Evolutionary conservation across 2,797 vertebrate species (phyloP).

Genomic region (Etheostoma nigrum): DNA sequence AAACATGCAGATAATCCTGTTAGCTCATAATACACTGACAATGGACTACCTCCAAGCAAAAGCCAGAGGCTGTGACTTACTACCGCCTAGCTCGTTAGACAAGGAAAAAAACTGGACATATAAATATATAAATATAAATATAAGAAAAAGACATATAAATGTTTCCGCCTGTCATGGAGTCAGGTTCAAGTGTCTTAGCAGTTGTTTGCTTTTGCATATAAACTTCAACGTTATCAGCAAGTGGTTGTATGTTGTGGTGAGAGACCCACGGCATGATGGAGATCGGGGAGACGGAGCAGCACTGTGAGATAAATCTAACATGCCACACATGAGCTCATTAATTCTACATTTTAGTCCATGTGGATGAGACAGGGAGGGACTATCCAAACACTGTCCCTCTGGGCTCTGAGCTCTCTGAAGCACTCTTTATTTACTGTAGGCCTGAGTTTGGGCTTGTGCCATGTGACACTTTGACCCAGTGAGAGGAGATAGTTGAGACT

Average conservation of each 20-base stretch:
- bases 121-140: too few relatives aligned
- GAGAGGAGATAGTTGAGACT: constrained; percentile 79
- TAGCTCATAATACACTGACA: constrained; percentile 59
- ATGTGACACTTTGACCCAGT: constrained; percentile 79
- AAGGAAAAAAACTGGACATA: constrained; percentile 70
- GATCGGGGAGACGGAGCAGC: constrained; percentile 85
- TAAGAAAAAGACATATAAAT: constrained; percentile 80
- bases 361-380: constrained; percentile 86
- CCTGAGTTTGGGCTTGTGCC: constrained; percentile 82
- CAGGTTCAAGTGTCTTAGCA: constrained; percentile 87
- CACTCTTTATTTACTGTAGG: constrained; percentile 74
- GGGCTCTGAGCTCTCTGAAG: constrained; percentile 69
- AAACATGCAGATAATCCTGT: constrained; percentile 69
- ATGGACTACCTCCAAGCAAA: constrained; percentile 65
- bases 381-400: constrained; percentile 80
- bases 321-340: constrained; percentile 92
- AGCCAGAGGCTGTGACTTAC: constrained; percentile 58
- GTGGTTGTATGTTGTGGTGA: constrained; percentile 84
- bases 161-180: constrained; percentile 90
- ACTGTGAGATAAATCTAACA: constrained; percentile 93
- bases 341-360: constrained; percentile 90
- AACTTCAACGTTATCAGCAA: constrained; percentile 89
- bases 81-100: constrained; percentile 79
- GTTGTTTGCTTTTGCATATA: constrained; percentile 89
- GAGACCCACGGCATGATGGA: constrained; percentile 76